Base-by-base conservation (phyloP, 1,140 invertebrate genomes). In the Drosophila parabipectinata region DNA sequence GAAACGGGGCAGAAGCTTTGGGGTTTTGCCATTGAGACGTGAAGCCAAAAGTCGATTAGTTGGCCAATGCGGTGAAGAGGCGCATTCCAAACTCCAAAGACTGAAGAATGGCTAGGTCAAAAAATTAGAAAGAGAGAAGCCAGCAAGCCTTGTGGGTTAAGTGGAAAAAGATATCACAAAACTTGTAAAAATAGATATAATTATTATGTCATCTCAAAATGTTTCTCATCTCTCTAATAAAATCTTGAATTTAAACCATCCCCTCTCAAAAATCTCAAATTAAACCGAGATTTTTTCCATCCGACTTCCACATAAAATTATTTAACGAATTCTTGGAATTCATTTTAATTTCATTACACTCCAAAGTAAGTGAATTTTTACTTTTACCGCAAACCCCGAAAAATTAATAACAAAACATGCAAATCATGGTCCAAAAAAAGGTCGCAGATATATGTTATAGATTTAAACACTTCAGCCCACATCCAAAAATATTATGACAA, bases 401-500 rank as follows among this genome's bases (percentile, higher is more conserved):
- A 56, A 50, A 39, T 9, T 54, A 47, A 30, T 48, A 48, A 21
- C 61, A 32, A 32, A 77, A 56, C 15, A 82, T 64, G 74, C 62
- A 82, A 82, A 82, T 77, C 79, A 67, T 60, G 55, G 7, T 53
- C 44, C 12, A 15, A 18, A 62, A 62, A 62, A 32, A 47, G 21
- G 47, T 69, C 44, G 39, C 39, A 7, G 28, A 67, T 68, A 60
- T 66, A 64, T 73, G 83, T 79, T 83, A 83, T 75, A 79, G 57
- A 72, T 82, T 85, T 78, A 88, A 88, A 66, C 64, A 61, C 64
- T 73, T 77, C 79, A 79, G 72, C 83, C 83, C 78, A 83, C 83
- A 61, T 39, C 47, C 41, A 18, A 62, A 52, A 75, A 88, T 37
- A 88, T 85, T 78, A 87, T 87, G 69, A 85, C 71, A 82, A 87